Evolutionary conservation across 2,113 vertebrate genomes (phyloP).

Genomic region (Oriolus oriolus): DNA sequence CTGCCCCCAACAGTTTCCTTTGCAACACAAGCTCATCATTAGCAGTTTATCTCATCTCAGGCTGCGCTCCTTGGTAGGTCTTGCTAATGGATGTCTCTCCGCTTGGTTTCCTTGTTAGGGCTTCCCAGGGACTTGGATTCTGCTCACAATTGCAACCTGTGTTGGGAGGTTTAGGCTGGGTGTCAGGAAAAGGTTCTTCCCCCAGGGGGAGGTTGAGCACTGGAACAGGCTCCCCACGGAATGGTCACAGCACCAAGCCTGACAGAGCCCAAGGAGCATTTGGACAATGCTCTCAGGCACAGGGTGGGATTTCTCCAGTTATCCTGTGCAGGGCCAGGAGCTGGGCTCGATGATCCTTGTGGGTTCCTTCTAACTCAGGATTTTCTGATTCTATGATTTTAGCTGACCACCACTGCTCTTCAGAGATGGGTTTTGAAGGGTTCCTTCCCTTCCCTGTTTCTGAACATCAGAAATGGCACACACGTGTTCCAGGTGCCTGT

Average conservation of each 20-base stretch:
- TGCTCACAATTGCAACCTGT: neutral
- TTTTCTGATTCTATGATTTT: neutral
- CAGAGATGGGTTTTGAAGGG: neutral
- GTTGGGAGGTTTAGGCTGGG: neutral
- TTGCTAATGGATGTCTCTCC: neutral
- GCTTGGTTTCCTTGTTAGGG: neutral
- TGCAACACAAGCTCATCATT: neutral
- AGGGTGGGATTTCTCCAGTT: neutral
- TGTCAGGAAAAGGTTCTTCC: neutral
- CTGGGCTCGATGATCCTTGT: neutral
- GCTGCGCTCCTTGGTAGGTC: neutral
- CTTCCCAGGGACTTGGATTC: neutral
- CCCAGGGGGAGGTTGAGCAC: neutral
- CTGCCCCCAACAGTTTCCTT: neutral
- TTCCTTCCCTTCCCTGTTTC: neutral
- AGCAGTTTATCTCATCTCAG: neutral
- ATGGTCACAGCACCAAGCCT: neutral
- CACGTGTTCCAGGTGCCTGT: rapidly evolving
- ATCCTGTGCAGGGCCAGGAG: neutral
- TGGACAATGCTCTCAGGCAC: neutral
- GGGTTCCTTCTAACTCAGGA: neutral
- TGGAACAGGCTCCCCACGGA: neutral
- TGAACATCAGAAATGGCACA: neutral
- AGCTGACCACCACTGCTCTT: neutral
- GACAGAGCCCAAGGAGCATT: neutral